These are phyloP conservation scores for Phlogophora meticulosa DNA, from an alignment of 2,888 invertebrate genomes.

Conservation along the genomic window DNA sequence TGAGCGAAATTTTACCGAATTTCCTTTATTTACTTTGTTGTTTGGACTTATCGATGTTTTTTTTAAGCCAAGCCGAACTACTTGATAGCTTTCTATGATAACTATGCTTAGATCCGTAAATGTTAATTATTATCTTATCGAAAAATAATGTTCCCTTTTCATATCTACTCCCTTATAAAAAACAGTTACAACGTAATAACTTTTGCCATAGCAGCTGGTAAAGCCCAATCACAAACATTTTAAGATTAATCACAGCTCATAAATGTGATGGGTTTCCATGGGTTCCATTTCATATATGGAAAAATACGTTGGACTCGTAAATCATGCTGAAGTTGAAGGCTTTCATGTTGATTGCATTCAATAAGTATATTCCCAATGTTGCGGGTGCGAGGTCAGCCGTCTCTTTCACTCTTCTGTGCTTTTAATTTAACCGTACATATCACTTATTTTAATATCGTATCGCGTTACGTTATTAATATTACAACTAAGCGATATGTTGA, in stretches of 20 bases:
- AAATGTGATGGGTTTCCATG: conserved; percentile 31
- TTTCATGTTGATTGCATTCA: conserved; percentile 67
- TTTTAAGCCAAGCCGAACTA: too few relatives aligned
- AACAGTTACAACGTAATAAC: conserved; percentile 12
- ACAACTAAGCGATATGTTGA: conserved; percentile 28
- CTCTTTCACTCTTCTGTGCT: conserved; percentile 41
- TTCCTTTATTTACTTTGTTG: too few relatives aligned
- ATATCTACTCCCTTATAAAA: neutral
- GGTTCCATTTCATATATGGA: conserved; percentile 36
- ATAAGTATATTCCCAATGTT: conserved; percentile 54
- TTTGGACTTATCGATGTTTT: too few relatives aligned
- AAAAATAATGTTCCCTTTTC: neutral
- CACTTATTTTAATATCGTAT: conserved; percentile 38
- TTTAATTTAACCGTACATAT: too few relatives aligned
- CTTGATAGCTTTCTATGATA: too few relatives aligned
- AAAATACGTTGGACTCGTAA: conserved; percentile 55
- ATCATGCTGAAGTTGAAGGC: conserved; percentile 61
- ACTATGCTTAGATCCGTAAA: too few relatives aligned
- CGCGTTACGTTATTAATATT: conserved; percentile 27
- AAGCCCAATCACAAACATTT: conserved; percentile 13
- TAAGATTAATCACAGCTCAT: conserved; percentile 20
- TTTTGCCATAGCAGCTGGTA: conserved; percentile 5
- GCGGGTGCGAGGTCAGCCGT: conserved; percentile 41
- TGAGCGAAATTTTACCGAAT: too few relatives aligned
- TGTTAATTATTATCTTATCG: neutral